Evolutionary conservation across 2,113 vertebrate genomes (phyloP), one percentile per base, ranked within the genome.

Genomic region (Tympanuchus pallidicinctus): DNA sequence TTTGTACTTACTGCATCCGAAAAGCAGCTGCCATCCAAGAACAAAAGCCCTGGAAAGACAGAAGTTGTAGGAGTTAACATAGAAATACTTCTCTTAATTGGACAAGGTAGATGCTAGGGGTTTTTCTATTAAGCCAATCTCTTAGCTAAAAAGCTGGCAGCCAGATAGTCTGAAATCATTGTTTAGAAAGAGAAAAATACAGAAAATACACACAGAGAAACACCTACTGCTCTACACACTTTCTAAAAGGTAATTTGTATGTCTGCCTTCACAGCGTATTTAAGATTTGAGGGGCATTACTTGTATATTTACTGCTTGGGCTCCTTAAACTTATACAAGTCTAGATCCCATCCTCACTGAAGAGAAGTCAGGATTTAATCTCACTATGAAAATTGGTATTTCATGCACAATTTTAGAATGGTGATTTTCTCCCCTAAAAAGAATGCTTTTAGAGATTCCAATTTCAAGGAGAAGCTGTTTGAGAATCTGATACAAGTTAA

Each of bases 21-120:
- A 99, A 96, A 91, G 99, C 98, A 64, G 98, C 98, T 2, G 97
- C 96, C 81, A 99, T 84, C 99, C 99, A 99, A 32, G 98, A 98
- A 95, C 98, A 99, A 96, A 98, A 98, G 2, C 98, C 98, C 99
- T 99, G 63, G 1, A 94, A 92, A 96, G 6, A 63, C 84, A 93
- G 28, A 56, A 52, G 82, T 81, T 70, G 93, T 59, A 96, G 86
- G 32, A 45, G 45, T 16, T 56, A 67, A 45, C 28, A 36, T 15
- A 27, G 12, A 32, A 48, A 48, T 69, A 60, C 11, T 28, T 54
- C 27, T 17, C 52, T 54, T 28, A 16, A 54, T 28, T 10, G 27
- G 5, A 30, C 27, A 17, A 8, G 52, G 28, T 6, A 54, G 27
- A 54, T 28, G 17, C 27, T 54, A 30, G 1, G 9, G 27, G 27